Conservation (phyloP, 2,797 vertebrate genomes). For the Mus minutoides region DNA sequence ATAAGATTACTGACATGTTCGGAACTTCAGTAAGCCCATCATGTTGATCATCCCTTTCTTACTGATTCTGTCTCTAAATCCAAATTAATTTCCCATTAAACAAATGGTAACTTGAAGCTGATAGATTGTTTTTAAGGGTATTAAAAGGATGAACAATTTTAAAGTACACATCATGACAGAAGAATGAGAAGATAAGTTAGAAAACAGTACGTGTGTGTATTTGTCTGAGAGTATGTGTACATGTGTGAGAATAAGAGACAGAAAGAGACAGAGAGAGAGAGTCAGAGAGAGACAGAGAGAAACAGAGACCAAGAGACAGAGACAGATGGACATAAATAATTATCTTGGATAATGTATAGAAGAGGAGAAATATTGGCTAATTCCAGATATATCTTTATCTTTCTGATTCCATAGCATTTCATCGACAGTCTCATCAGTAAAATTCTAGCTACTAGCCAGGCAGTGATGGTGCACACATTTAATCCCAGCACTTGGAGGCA, state of each 20-base stretch:
- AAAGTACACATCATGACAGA: neutral
- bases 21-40: neutral
- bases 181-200: neutral
- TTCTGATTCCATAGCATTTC: neutral
- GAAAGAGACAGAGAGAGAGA: neutral
- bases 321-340: neutral
- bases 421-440: neutral
- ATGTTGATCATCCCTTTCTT: slow-evolving; percentile 16
- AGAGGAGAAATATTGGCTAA: neutral
- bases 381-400: neutral
- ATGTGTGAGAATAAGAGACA: neutral
- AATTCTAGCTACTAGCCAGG: neutral
- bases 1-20: slow-evolving; percentile 44
- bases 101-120: slow-evolving; percentile 22
- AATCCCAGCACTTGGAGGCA: too few species aligned
- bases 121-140: neutral
- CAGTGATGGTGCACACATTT: too few species aligned
- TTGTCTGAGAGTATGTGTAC: neutral
- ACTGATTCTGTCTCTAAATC: neutral
- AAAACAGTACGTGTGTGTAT: neutral
- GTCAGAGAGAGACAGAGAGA: accelerated
- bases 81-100: neutral
- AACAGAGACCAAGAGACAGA: accelerated
- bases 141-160: neutral
- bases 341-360: neutral